These are phyloP conservation scores for Spermophilus dauricus DNA, from an alignment of 2,113 vertebrate species.

Conservation along the genomic window DNA sequence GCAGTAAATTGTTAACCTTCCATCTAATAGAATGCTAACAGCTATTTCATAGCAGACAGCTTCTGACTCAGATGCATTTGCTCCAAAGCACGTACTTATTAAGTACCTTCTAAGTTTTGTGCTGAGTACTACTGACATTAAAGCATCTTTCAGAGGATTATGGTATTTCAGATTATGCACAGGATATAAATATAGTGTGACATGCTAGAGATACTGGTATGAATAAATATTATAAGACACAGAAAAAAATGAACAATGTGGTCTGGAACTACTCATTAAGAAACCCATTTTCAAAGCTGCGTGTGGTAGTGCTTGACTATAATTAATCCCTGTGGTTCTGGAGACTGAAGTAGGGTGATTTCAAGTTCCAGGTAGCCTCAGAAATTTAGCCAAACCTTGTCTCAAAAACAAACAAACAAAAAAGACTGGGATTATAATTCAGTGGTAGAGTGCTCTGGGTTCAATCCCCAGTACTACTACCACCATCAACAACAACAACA, in stretches of 20 bases:
- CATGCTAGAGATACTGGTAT: neutral
- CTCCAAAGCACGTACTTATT: neutral
- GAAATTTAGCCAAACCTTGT: too few species aligned
- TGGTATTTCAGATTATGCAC: neutral
- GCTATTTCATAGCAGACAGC: neutral
- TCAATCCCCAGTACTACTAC: too few species aligned
- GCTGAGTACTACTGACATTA: neutral
- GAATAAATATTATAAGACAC: neutral
- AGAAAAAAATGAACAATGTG: neutral
- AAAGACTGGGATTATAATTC: too few species aligned
- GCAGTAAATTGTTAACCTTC: neutral
- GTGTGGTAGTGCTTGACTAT: too few species aligned
- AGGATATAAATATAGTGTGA: neutral
- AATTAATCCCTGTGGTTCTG: too few species aligned
- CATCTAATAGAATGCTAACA: neutral
- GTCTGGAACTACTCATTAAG: neutral
- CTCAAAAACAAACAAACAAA: too few species aligned
- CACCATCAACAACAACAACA: too few species aligned
- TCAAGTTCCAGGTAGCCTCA: too few species aligned
- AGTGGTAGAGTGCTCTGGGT: too few species aligned
- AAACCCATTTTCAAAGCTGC: neutral
- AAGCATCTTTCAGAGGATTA: neutral
- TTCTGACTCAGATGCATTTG: neutral
- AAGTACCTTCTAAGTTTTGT: slow-evolving; percentile 17
- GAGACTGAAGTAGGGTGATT: too few species aligned